Conservation (phyloP, 2,113 vertebrate species). For the Callorhinus ursinus region DNA sequence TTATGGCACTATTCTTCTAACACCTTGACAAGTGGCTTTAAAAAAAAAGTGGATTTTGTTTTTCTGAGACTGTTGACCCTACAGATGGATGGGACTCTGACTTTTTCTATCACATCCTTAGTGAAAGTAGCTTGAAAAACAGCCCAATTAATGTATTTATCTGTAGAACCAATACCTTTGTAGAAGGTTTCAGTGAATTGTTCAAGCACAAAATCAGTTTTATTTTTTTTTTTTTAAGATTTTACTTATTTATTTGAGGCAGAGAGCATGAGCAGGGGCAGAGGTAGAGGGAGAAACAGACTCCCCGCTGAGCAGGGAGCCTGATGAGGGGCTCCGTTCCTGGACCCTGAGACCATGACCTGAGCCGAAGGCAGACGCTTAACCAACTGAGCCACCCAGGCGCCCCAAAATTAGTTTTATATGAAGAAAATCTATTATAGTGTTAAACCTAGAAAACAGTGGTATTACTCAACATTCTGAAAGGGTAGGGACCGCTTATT, state of each 20-base stretch:
- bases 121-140: not conserved
- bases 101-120: not conserved
- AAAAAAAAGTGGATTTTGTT: not conserved
- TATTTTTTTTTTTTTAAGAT: not conserved
- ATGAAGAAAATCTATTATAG: not conserved
- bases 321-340: no score
- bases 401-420: not conserved
- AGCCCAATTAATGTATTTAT: not conserved
- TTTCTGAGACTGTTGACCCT: not conserved
- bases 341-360: not conserved
- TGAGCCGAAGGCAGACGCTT: not conserved
- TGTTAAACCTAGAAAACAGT: not conserved
- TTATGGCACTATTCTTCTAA: not conserved
- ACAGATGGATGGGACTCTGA: not conserved
- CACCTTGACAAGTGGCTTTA: not conserved
- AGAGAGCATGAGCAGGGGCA: not conserved
- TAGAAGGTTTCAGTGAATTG: not conserved
- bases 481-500: not conserved
- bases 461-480: not conserved
- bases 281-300: not conserved
- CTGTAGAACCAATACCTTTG: not conserved
- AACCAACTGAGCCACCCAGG: not conserved
- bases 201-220: conserved; percentile 8
- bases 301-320: no score
- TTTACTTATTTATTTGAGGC: not conserved